Base-by-base conservation (phyloP, 2,797 vertebrate species). In the Enteromius argenteus region DNA sequence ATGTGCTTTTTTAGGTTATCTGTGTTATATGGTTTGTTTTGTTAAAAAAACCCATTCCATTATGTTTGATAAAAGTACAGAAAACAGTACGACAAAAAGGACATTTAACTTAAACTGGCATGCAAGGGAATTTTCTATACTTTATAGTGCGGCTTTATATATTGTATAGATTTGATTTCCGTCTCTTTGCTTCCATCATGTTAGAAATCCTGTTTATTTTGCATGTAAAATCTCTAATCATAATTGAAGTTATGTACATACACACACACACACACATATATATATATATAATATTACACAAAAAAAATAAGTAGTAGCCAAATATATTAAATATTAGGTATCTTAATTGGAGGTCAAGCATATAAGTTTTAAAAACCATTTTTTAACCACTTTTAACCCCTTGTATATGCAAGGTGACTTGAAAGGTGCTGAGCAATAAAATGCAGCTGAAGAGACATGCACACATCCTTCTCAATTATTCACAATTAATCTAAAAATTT, bases 401-500 rank as follows among this genome's bases (percentile, higher is more conserved):
- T 60, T 58, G 5, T 77, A 39, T 77, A 13, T 62, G 6, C 53
- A 62, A n/a, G 19, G 7, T 13, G 19, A 39, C 60, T 13, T 62
- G 13, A 35, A 62, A n/a, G 19, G 19, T 7, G 19, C 27, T 51
- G 3, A 66, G 53, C 19, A 35, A 4, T 37, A n/a, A 30, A 83
- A 42, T 30, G 39, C 17, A 56, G 30, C 10, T 46, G 19, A 73
- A 62, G 44, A 73, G 80, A 32, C 10, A 0, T 19, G 3, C 67
- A 64, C 56, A 23, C n/a, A 32, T 56, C 32, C 72, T 21, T 39
- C 51, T 72, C 15, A 79, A 79, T 79, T 79, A 71, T 62, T 78
- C 35, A 78, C 77, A 86, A 90, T 87, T 79, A 87, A 64, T 76
- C 60, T 51, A 86, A 87, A 68, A 80, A 80, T 75, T 78, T 5